A percentile compares a stretch with the other conserved stretches of the same genome.
These are phyloP conservation scores for Lophotis ruficrista DNA, from an alignment of 2,113 vertebrate genomes.

Conservation along the genomic window DNA sequence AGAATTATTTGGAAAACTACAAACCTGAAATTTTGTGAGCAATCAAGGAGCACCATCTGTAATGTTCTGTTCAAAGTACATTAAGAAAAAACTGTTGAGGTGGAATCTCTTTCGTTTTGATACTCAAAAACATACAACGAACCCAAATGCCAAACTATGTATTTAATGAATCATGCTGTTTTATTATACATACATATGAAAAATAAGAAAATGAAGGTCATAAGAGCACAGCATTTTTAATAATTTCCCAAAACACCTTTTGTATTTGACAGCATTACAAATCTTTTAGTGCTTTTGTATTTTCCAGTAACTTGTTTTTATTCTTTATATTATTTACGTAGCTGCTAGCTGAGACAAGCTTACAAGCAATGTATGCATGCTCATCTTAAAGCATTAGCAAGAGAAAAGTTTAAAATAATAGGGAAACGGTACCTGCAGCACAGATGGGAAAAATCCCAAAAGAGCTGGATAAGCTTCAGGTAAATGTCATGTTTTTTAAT, in stretches of 20 bases:
- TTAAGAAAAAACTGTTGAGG: constrained; percentile 53
- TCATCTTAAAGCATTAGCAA: not conserved
- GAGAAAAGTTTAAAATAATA: not conserved
- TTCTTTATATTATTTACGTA: not conserved
- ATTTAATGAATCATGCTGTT: constrained; percentile 67
- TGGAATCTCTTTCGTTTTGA: constrained; percentile 52
- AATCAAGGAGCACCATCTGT: constrained; percentile 61
- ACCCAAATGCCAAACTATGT: constrained; percentile 67
- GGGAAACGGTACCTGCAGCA: not conserved
- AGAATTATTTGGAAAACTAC: constrained; percentile 19
- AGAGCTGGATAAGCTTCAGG: not conserved
- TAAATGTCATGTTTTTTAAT: not conserved
- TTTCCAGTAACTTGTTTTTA: not conserved
- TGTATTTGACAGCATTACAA: constrained; percentile 54
- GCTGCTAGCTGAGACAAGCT: not conserved
- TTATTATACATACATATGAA: constrained; percentile 28
- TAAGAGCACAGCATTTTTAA: constrained; percentile 46
- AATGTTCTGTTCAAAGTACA: constrained; percentile 52
- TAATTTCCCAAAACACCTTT: constrained; percentile 56
- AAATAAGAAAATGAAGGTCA: constrained; percentile 15
- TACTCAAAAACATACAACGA: constrained; percentile 56
- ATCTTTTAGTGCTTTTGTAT: not conserved
- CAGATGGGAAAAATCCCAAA: not conserved
- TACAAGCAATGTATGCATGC: not conserved
- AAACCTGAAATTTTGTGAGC: constrained; percentile 35